These are phyloP conservation scores for Butorides virescens DNA, from an alignment of 2,113 vertebrate genomes.

Conservation along the genomic window DNA sequence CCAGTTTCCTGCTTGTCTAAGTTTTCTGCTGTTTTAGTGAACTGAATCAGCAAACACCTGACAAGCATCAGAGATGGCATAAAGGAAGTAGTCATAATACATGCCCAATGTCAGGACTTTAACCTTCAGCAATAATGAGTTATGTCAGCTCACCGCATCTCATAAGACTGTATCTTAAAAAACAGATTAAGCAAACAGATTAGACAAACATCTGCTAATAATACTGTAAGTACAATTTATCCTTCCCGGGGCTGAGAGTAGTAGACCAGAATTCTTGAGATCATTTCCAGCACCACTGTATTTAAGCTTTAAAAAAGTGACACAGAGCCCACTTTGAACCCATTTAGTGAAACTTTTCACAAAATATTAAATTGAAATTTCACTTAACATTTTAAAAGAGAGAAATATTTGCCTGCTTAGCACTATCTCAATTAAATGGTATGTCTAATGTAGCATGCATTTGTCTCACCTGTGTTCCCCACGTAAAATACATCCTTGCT, in stretches of 20 bases:
- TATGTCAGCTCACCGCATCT: background rate
- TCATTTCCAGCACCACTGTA: background rate
- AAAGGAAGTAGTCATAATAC: background rate
- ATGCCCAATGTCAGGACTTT: background rate
- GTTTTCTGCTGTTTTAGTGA: background rate
- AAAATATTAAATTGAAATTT: background rate
- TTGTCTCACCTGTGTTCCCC: background rate
- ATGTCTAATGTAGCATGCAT: background rate
- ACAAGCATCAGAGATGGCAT: background rate
- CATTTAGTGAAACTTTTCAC: background rate
- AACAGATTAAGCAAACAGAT: constrained; percentile 40
- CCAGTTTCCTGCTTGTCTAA: background rate
- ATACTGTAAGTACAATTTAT: background rate
- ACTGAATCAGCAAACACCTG: background rate
- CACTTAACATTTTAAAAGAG: background rate
- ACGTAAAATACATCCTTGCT: background rate
- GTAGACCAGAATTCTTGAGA: background rate
- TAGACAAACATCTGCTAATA: constrained; percentile 31
- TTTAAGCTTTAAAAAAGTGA: background rate
- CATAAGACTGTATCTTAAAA: background rate
- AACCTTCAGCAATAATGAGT: constrained; percentile 20
- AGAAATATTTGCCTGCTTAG: background rate
- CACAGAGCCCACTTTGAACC: background rate
- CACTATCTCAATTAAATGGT: background rate
- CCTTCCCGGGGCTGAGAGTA: background rate